Percentiles rank a stretch among this genome's conserved stretches.
Conservation (phyloP, 2,113 vertebrate species). For the Copsychus sechellarum region DNA sequence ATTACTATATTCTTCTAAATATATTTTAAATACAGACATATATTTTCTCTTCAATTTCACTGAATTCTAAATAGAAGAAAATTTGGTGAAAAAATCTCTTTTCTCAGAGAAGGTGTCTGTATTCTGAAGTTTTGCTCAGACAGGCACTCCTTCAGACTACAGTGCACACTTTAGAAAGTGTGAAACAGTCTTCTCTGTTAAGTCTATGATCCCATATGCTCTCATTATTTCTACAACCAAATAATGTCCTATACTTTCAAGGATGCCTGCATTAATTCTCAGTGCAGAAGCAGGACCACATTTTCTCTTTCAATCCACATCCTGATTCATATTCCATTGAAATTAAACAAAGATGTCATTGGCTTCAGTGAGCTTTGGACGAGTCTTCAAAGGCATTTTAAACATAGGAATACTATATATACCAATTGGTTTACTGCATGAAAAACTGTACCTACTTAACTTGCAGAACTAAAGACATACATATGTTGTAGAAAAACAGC, state of each 20-base stretch:
- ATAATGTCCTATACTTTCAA: neutral
- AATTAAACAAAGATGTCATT: conserved; percentile 41
- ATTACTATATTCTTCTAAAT: neutral
- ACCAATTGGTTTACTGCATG: neutral
- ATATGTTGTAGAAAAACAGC: neutral
- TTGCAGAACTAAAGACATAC: neutral
- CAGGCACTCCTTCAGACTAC: neutral
- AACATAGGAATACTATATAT: neutral
- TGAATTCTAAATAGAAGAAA: neutral
- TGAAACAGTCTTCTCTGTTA: neutral
- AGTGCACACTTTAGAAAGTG: neutral
- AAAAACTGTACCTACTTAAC: neutral
- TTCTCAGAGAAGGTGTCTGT: neutral
- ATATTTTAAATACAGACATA: neutral
- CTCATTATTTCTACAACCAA: neutral
- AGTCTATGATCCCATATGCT: neutral
- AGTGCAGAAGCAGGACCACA: neutral
- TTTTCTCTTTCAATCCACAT: neutral
- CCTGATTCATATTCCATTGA: neutral
- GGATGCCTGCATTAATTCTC: neutral
- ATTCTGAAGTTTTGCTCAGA: neutral
- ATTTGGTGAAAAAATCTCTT: neutral
- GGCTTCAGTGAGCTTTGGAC: neutral
- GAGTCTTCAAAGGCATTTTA: neutral
- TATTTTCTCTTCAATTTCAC: neutral